These are phyloP conservation scores for Mus minutoides DNA, from an alignment of 2,797 vertebrate species.

Conservation along the genomic window DNA sequence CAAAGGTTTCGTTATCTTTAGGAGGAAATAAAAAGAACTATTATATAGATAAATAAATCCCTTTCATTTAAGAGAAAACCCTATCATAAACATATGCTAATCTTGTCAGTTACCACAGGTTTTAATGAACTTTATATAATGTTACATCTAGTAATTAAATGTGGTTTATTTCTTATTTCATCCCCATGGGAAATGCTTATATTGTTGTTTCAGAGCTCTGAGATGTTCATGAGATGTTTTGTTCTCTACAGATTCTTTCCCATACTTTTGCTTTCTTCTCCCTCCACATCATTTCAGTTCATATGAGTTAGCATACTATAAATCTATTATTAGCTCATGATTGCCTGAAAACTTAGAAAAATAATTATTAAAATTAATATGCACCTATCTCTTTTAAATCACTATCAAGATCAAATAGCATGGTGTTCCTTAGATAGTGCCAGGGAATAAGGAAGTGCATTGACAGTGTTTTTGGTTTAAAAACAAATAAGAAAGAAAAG, in stretches of 20 bases:
- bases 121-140: not conserved
- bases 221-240: not conserved
- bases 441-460: not conserved
- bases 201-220: not conserved
- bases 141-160: not conserved
- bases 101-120: not conserved
- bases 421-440: not conserved
- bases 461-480: not conserved
- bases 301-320: slow-evolving; percentile 40
- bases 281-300: not conserved
- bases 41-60: not conserved
- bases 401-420: not conserved
- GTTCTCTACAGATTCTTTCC: not conserved
- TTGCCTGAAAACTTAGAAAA: slow-evolving; percentile 25
- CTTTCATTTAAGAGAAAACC: not conserved
- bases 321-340: slow-evolving; percentile 24
- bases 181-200: not conserved
- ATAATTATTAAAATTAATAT: slow-evolving; percentile 41
- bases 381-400: slow-evolving; percentile 19
- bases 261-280: not conserved
- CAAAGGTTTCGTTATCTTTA: slow-evolving; percentile 33
- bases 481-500: no score
- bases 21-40: not conserved
- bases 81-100: not conserved
- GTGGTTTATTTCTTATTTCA: not conserved